Evolutionary conservation across 2,113 vertebrate genomes (phyloP).

Genomic region (Silurus glanis): DNA sequence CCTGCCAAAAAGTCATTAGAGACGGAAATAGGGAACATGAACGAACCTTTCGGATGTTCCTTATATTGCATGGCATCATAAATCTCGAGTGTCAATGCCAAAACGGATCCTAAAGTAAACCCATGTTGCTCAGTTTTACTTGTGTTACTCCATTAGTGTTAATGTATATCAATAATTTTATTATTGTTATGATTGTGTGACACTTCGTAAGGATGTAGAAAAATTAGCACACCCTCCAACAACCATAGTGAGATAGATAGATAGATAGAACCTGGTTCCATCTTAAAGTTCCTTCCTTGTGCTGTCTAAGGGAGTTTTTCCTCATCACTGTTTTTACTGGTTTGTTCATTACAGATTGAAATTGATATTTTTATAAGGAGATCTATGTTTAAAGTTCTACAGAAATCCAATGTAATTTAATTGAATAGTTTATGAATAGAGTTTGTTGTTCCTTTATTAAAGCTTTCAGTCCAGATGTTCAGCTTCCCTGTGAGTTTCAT

Average conservation of each 20-base stretch:
- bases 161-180: not conserved
- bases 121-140: not conserved
- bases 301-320: not conserved
- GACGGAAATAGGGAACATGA: not conserved
- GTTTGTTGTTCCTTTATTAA: not conserved
- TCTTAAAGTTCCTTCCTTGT: not conserved
- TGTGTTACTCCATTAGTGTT: not conserved
- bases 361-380: not conserved
- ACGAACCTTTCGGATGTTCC: not conserved
- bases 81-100: not conserved
- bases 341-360: too few species aligned
- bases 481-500: not conserved
- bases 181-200: not conserved
- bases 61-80: not conserved
- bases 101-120: not conserved
- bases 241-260: not conserved
- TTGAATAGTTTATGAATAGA: not conserved
- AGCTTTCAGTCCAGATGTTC: not conserved
- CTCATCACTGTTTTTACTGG: not conserved
- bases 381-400: not conserved
- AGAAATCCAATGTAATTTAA: not conserved
- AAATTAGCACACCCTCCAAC: not conserved
- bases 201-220: not conserved
- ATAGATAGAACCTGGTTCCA: not conserved
- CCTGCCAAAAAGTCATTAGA: conserved; percentile 2